Percentiles rank a stretch among this genome's conserved stretches.
Conservation (phyloP, 2,797 vertebrate genomes). For the Hemitrygon akajei region DNA sequence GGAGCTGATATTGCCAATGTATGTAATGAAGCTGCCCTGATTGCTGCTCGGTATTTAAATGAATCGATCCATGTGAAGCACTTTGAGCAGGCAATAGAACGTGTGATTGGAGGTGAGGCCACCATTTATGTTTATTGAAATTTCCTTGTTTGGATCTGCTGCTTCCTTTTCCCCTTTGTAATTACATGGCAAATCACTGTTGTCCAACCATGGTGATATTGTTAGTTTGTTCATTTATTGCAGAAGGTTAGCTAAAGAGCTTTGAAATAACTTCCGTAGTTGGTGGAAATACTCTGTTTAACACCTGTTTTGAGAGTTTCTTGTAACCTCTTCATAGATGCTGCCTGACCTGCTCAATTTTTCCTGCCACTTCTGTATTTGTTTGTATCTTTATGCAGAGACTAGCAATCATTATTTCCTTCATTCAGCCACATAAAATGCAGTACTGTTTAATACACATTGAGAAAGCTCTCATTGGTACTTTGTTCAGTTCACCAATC, state of each 20-base stretch:
- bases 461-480: not conserved
- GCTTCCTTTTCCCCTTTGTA: not conserved
- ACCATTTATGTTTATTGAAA: not conserved
- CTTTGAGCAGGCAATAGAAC: constrained; percentile 69
- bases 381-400: not conserved
- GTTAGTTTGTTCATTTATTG: not conserved
- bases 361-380: not conserved
- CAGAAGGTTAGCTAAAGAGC: not conserved
- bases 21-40: constrained; percentile 68
- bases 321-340: not conserved
- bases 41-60: constrained; percentile 58
- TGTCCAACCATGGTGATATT: not conserved
- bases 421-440: not conserved
- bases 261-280: not conserved
- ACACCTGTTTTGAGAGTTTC: not conserved
- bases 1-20: constrained; percentile 59
- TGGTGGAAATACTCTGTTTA: not conserved
- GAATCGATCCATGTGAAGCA: constrained; percentile 53
- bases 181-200: not conserved
- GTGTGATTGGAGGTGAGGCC: constrained; percentile 64
- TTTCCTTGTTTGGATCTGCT: not conserved
- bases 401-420: not conserved
- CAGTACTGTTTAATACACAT: not conserved
- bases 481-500: not conserved
- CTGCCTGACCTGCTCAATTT: too few relatives aligned